These are phyloP conservation scores for Acanthisitta chloris DNA, from an alignment of 2,113 vertebrate genomes.

Conservation along the genomic window DNA sequence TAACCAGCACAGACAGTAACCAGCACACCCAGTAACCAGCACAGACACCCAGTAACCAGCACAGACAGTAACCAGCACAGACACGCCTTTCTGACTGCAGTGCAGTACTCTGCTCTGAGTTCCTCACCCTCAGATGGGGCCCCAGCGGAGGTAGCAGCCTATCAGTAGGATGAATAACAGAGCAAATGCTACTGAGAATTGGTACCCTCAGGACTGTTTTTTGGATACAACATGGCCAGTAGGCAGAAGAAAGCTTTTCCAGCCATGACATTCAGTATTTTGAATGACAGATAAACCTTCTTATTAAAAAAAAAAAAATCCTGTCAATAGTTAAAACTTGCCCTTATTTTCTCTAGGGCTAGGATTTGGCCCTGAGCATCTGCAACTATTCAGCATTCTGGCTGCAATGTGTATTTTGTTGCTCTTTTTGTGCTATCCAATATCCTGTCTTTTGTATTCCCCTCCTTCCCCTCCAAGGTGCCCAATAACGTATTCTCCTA, in stretches of 20 bases:
- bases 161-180: neutral
- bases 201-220: neutral
- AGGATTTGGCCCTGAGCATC: neutral
- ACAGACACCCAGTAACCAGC: too few relatives aligned
- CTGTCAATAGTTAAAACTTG: neutral
- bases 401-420: neutral
- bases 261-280: neutral
- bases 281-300: neutral
- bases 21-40: too few relatives aligned
- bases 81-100: neutral
- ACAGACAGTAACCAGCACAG: neutral
- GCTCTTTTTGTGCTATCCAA: neutral
- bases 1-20: too few relatives aligned
- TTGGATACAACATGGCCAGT: neutral
- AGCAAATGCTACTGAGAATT: neutral
- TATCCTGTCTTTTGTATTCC: constrained; percentile 43
- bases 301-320: neutral
- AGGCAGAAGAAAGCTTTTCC: neutral
- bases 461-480: neutral
- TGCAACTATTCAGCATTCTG: neutral
- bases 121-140: neutral
- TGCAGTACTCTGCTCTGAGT: neutral
- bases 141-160: neutral
- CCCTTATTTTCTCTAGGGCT: neutral
- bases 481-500: neutral